A percentile compares a stretch with the other conserved stretches of the same genome.
Evolutionary conservation across 1,140 invertebrate species (phyloP).

Genomic region (Portunus trituberculatus): DNA sequence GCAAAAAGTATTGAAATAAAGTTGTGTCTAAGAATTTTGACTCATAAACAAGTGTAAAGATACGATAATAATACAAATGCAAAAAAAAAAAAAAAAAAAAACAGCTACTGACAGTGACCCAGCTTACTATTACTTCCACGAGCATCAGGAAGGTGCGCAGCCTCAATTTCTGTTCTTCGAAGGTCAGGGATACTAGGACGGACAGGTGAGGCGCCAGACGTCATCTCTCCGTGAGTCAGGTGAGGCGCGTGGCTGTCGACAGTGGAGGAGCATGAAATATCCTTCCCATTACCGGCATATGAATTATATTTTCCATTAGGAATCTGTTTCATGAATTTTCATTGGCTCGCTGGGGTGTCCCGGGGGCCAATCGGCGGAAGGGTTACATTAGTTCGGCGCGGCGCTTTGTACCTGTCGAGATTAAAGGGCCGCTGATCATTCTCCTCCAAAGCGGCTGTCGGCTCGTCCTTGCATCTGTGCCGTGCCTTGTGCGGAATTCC

Average conservation of each 20-base stretch:
- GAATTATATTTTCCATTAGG: slow-evolving; percentile 68
- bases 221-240: not conserved
- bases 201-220: not conserved
- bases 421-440: slow-evolving; percentile 34
- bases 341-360: slow-evolving; percentile 63
- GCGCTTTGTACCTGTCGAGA: slow-evolving; percentile 58
- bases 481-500: not conserved
- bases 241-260: slow-evolving; percentile 7
- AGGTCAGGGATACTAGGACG: not conserved
- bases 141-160: not conserved
- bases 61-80: not conserved
- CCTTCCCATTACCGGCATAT: slow-evolving; percentile 42
- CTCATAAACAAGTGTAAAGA: too few species aligned
- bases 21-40: too few species aligned
- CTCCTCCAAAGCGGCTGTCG: slow-evolving; percentile 6
- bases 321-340: slow-evolving; percentile 67
- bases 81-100: not conserved
- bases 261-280: not conserved
- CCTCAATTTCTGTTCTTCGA: not conserved
- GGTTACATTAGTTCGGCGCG: slow-evolving; percentile 55
- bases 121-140: not conserved
- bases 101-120: not conserved
- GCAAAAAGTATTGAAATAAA: too few species aligned
- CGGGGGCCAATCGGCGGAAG: slow-evolving; percentile 40
- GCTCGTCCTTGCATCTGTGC: not conserved